Conservation (phyloP, 2,797 vertebrate genomes). For the Poeciliopsis infans region DNA sequence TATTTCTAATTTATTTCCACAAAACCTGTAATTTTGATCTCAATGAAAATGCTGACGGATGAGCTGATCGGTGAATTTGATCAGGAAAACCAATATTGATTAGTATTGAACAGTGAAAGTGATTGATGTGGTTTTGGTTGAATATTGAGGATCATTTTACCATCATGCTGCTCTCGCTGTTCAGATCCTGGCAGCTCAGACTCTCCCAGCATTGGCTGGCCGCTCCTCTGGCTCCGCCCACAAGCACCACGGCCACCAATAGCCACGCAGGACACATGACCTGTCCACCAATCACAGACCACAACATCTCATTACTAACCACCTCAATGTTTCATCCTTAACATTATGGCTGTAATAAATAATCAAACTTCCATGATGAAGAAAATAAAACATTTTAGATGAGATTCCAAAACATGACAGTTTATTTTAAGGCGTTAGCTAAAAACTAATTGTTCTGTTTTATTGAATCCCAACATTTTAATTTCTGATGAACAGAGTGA, state of each 20-base stretch:
- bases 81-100: no score
- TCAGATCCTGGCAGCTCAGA: constrained; percentile 80
- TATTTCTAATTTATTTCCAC: no score
- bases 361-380: no score
- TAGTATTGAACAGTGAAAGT: no score
- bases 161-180: constrained; percentile 79
- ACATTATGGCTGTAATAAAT: no score
- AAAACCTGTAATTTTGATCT: no score
- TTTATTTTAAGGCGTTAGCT: neutral
- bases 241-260: constrained; percentile 72
- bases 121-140: no score
- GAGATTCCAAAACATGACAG: neutral
- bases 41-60: no score
- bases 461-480: neutral
- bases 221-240: constrained; percentile 75
- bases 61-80: no score
- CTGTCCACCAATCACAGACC: constrained; percentile 42
- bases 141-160: constrained; percentile 58
- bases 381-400: no score
- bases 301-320: no score
- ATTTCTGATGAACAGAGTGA: neutral
- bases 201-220: constrained; percentile 84
- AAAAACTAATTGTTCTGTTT: neutral
- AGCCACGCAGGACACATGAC: constrained; percentile 75
- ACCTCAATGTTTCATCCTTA: no score